Base-by-base conservation (phyloP, 2,888 invertebrate genomes). In the Adineta ricciae region DNA sequence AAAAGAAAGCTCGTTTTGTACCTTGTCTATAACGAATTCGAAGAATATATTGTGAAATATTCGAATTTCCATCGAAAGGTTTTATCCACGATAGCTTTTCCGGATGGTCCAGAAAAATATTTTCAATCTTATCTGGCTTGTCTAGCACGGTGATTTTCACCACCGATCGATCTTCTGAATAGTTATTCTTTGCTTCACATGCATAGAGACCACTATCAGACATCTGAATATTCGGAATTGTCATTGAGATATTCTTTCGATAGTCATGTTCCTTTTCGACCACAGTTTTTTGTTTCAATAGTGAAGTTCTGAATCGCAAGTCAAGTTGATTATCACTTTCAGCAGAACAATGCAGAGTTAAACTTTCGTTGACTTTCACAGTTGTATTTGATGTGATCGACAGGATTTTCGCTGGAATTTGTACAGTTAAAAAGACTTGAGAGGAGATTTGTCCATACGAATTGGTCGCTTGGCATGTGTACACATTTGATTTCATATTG, bases 91-190 rank as follows among this genome's bases (percentile, higher is more conserved):
- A 73, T 11, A 73, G 36, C 41, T 5, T 24, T 24, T 73, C 24
- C 1, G 36, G n/a, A 38, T 73, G n/a, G n/a, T 14, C 24, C 11
- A 9, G 21, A 78, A 36, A 41, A 41, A 24, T 36, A 41, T 41
- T 24, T 78, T 78, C 41, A 9, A 78, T 41, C 24, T 41, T 78
- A 78, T 38, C 24, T 24, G 78, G 78, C 14, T 41, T 19, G n/a
- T 78, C n/a, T 38, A 41, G 38, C 24, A 78, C 78, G n/a, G n/a
- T 78, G 1, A 78, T 41, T 38, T 78, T 11, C 24, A 78, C 38
- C 24, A 78, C n/a, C 21, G 78, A 41, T 36, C 14, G n/a, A 78
- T 78, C 78, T 41, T 78, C n/a, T 41, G 78, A 78, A 78, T 78
- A 78, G 24, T 41, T 41, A 78, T 78, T 78, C n/a, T 41, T 21